Conservation (phyloP, 92 coral and sea anemone genomes). For the Zoanthus sansibaricus region DNA sequence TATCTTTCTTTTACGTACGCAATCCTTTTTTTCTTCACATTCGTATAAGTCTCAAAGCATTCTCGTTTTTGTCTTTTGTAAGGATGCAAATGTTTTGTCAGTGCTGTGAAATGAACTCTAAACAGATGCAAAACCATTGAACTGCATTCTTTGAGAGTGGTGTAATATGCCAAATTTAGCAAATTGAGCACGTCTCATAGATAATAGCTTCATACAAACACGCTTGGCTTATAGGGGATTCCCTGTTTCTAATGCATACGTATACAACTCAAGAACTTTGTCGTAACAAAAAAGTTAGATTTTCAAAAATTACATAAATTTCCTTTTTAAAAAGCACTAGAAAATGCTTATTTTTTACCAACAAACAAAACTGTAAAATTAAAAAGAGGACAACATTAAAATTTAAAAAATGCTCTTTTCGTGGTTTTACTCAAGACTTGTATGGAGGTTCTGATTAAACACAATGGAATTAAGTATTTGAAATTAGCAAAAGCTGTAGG, state of each 20-base stretch:
- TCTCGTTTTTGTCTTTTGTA: background rate
- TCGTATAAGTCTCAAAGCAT: background rate
- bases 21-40: background rate
- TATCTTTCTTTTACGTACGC: too few relatives aligned
- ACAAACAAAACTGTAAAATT: background rate
- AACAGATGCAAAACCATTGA: conserved; percentile 43
- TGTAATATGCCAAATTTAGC: conserved; percentile 47
- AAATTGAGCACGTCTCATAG: conserved; percentile 25
- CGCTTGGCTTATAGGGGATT: conserved; percentile 24
- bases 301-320: background rate
- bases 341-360: background rate
- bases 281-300: background rate
- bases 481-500: background rate
- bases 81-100: background rate
- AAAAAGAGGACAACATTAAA: background rate
- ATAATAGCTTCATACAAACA: conserved; percentile 30
- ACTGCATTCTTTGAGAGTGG: conserved; percentile 43
- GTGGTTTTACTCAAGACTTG: background rate
- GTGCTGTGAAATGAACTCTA: conserved; percentile 18
- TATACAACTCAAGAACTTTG: background rate
- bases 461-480: background rate
- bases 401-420: background rate
- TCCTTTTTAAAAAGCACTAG: background rate
- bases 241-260: conserved; percentile 8
- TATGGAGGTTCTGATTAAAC: background rate